Conservation (phyloP, 2,888 invertebrate species). For the Caenorhabditis uteleia region DNA sequence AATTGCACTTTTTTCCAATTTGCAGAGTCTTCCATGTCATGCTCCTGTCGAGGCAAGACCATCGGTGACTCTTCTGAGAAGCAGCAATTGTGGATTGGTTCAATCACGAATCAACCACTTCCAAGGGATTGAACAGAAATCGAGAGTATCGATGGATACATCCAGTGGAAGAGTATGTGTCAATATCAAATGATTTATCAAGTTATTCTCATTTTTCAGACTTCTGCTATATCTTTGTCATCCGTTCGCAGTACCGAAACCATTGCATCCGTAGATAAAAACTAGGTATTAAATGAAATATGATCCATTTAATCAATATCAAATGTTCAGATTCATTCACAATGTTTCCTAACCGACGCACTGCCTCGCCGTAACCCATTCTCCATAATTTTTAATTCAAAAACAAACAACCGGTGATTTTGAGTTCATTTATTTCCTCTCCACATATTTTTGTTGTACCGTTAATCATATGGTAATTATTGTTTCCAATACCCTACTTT, state of each 20-base stretch:
- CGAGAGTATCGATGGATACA: conserved; percentile 12
- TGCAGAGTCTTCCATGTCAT: conserved; percentile 22
- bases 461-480: no score
- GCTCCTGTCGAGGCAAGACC: conserved; percentile 18
- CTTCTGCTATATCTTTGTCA: conserved; percentile 15
- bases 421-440: no score
- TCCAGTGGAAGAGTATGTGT: conserved; percentile 12
- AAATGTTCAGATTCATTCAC: no score
- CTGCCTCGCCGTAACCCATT: no score
- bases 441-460: no score
- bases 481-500: no score
- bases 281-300: no score
- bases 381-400: no score
- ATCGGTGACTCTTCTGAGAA: conserved; percentile 22
- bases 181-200: neutral
- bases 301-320: no score
- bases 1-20: neutral
- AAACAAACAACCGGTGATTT: no score
- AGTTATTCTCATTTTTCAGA: conserved; percentile 3
- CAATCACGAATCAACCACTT: conserved; percentile 34
- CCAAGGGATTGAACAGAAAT: conserved; percentile 22
- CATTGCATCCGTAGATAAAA: conserved; percentile 9
- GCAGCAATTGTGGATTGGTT: conserved; percentile 20
- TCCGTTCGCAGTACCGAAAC: conserved; percentile 22
- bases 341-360: no score